Base-by-base conservation (phyloP, 2,888 invertebrate species). In the Sympetrum striolatum region DNA sequence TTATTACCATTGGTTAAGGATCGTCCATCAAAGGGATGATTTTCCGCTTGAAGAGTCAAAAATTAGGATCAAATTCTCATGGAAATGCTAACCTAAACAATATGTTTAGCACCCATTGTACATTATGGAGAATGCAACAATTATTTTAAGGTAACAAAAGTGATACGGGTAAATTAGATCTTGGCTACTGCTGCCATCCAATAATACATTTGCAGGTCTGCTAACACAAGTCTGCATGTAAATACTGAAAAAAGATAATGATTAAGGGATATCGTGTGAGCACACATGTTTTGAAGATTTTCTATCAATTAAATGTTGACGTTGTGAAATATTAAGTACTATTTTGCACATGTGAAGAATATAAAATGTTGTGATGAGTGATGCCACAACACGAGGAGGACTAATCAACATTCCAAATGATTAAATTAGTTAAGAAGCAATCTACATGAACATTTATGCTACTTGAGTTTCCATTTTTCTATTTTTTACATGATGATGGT, bases 161-260 rank as follows among this genome's bases (percentile, higher is more conserved):
- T 60, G 37, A 18, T 86, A 86, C 86, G 86, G 86, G 86, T 86
- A 86, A 53, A 60, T 60, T 86, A 86, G 86, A 86, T 86, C 86
- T 86, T 31, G 86, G 86, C 86, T 86, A 60, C 86, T 86, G 86
- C 86, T 86, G 86, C 86, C 86, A 86, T 86, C 58, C 86, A 86
- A 39, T n/a, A n/a, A n/a, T 64, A 86, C n/a, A 53, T 12, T 60
- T 37, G 60, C 86, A 86, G 86, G 58, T 64, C 86, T 86, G 86
- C 86, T 86, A 64, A 25, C 31, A n/a, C 35, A 39, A 64, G 64
- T 35, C 86, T 86, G 86, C 60, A 37, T 86, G 86, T 86, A 60
- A 37, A 60, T 86, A 39, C 64, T 60, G 12, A 58, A 37, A 15
- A 48, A 86, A n/a, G 35, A 60, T 39, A 60, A 37, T 86, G 86